Evolutionary conservation across 2,888 invertebrate genomes (phyloP).

Genomic region (Biston betularia): DNA sequence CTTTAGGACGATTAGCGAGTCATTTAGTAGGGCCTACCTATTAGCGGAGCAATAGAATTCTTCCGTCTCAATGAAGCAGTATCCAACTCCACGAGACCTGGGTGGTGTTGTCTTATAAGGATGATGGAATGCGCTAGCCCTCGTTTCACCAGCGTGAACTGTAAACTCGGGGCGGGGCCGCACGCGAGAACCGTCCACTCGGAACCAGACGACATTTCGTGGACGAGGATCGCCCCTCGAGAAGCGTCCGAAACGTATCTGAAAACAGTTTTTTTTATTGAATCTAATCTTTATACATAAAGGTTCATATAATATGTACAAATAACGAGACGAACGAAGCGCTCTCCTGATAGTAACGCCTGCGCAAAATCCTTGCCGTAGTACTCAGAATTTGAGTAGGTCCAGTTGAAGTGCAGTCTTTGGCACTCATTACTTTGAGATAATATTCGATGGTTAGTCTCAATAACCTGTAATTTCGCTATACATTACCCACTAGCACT

Average conservation of each 20-base stretch:
- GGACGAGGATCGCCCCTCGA: constrained; percentile 88
- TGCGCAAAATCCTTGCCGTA: too few species aligned
- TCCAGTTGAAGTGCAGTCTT: too few species aligned
- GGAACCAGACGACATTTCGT: constrained; percentile 87
- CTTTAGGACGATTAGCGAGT: too few species aligned
- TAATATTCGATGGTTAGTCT: too few species aligned
- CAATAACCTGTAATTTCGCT: too few species aligned
- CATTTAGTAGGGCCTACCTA: constrained; percentile 49
- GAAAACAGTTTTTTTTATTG: constrained; percentile 33
- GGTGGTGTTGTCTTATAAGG: constrained; percentile 88
- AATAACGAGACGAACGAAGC: too few species aligned
- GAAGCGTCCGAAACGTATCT: constrained; percentile 90
- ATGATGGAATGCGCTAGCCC: constrained; percentile 86
- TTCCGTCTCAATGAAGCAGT: constrained; percentile 87
- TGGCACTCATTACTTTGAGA: too few species aligned
- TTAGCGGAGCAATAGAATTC: constrained; percentile 80
- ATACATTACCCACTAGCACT: too few species aligned
- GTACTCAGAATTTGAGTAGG: too few species aligned
- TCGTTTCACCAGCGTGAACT: constrained; percentile 87
- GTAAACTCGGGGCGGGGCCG: constrained; percentile 87
- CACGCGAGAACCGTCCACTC: constrained; percentile 88
- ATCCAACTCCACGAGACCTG: constrained; percentile 87
- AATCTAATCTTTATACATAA: too few species aligned
- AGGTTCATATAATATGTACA: too few species aligned
- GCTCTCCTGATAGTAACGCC: too few species aligned